These are phyloP conservation scores for Drosophila ficusphila DNA, from an alignment of 1,140 invertebrate species.

Conservation along the genomic window DNA sequence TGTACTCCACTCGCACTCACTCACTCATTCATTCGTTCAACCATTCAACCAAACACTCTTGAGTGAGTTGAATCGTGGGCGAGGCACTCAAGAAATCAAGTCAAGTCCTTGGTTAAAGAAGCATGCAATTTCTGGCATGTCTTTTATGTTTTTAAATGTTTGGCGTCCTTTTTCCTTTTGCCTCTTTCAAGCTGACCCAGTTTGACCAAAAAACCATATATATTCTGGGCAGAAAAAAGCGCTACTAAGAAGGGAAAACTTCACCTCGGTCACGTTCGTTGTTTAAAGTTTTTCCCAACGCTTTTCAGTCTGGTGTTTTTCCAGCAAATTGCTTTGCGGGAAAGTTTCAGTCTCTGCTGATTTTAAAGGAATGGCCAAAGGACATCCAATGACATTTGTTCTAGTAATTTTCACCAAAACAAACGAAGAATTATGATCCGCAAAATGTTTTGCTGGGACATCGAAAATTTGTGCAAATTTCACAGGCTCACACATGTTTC, in stretches of 20 bases:
- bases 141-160: slow-evolving; percentile 65
- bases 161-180: slow-evolving; percentile 32
- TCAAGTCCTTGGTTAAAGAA: slow-evolving; percentile 57
- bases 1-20: slow-evolving; percentile 5
- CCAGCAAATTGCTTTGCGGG: slow-evolving; percentile 30
- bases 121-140: slow-evolving; percentile 55
- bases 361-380: slow-evolving; percentile 50
- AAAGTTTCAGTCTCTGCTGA: slow-evolving; percentile 34
- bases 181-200: slow-evolving; percentile 57
- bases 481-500: not conserved
- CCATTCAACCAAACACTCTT: no score
- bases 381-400: slow-evolving; percentile 24
- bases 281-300: slow-evolving; percentile 54
- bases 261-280: slow-evolving; percentile 68
- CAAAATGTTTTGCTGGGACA: slow-evolving; percentile 13
- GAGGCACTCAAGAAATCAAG: slow-evolving; percentile 22
- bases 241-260: slow-evolving; percentile 44
- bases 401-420: slow-evolving; percentile 4
- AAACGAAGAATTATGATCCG: slow-evolving; percentile 40
- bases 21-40: not conserved
- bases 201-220: slow-evolving; percentile 36
- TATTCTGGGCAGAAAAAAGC: not conserved
- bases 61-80: slow-evolving; percentile 14
- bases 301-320: slow-evolving; percentile 33
- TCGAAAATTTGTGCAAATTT: slow-evolving; percentile 30